Evolutionary conservation across 2,797 vertebrate genomes (phyloP).

Genomic region (Ciconia nigra): DNA sequence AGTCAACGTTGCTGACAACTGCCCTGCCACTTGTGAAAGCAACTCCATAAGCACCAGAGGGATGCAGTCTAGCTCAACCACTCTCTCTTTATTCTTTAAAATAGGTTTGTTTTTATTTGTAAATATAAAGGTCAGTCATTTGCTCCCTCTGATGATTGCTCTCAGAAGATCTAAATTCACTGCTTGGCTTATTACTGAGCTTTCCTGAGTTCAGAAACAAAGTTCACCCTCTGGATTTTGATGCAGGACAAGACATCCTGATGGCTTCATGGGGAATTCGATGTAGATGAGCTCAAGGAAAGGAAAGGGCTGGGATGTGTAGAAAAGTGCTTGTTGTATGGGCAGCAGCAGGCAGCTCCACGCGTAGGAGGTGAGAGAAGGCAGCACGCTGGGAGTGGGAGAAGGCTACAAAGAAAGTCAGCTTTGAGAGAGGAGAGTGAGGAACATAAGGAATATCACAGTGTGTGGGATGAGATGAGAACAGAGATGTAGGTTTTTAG

Average conservation of each 20-base stretch:
- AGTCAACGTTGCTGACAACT: background rate
- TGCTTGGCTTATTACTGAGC: background rate
- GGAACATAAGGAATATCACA: conserved; percentile 65
- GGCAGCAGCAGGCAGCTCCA: conserved; percentile 59
- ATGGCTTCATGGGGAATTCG: background rate
- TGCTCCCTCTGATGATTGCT: background rate
- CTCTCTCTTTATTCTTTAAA: background rate
- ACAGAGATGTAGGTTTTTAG: conserved; percentile 63
- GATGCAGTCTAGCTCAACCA: background rate
- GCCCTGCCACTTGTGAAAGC: background rate
- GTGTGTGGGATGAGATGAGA: conserved; percentile 65
- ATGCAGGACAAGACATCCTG: conserved; percentile 1
- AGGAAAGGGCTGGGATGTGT: conserved; percentile 7
- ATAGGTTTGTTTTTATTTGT: background rate
- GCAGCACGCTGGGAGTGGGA: conserved; percentile 55
- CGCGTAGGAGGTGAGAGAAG: conserved; percentile 55
- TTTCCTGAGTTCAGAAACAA: background rate
- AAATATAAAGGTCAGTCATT: background rate
- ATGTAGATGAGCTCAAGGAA: background rate
- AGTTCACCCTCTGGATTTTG: conserved; percentile 10
- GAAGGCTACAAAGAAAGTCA: conserved; percentile 63
- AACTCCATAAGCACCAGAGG: background rate
- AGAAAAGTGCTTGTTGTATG: conserved; percentile 48
- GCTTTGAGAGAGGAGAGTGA: conserved; percentile 41
- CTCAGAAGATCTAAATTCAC: background rate